Evolutionary conservation across 1,140 invertebrate species (phyloP).

Genomic region (Nasonia giraulti): DNA sequence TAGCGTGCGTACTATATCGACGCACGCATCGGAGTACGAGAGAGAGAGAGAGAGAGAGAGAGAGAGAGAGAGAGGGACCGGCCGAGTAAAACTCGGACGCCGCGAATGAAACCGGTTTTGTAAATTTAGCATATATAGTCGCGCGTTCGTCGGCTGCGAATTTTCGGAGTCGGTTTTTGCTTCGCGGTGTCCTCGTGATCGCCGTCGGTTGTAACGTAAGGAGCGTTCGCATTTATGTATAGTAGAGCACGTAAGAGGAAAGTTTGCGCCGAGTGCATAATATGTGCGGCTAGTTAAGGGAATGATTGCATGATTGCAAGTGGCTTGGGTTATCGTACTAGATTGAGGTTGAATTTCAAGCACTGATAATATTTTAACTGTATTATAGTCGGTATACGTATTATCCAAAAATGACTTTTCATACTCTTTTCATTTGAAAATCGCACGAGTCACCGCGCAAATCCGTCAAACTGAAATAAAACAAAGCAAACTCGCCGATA

Average conservation of each 20-base stretch:
- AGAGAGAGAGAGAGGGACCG: neutral
- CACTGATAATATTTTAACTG: constrained; percentile 41
- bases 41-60: neutral
- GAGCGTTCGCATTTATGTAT: neutral
- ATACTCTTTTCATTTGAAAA: too few species aligned
- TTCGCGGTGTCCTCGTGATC: neutral
- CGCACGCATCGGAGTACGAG: too few species aligned
- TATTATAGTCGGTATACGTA: constrained; percentile 19
- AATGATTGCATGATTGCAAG: constrained; percentile 41
- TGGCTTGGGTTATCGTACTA: neutral
- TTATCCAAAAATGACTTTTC: too few species aligned
- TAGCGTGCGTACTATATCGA: too few species aligned
- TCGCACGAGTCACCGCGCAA: too few species aligned
- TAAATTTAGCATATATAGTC: constrained; percentile 30
- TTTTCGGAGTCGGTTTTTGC: neutral
- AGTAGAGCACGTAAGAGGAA: neutral
- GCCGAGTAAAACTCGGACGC: neutral
- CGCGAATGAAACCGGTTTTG: constrained; percentile 24
- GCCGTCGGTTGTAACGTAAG: neutral
- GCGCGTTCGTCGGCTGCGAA: neutral
- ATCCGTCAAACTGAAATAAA: too few species aligned
- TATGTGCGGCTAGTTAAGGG: neutral
- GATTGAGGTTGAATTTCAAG: constrained; percentile 42
- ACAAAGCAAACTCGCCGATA: too few species aligned
- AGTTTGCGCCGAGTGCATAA: neutral